Percentiles rank a stretch among this genome's conserved stretches.
These are phyloP conservation scores for Protosalanx chinensis DNA, from an alignment of 2,797 vertebrate genomes.

Conservation along the genomic window DNA sequence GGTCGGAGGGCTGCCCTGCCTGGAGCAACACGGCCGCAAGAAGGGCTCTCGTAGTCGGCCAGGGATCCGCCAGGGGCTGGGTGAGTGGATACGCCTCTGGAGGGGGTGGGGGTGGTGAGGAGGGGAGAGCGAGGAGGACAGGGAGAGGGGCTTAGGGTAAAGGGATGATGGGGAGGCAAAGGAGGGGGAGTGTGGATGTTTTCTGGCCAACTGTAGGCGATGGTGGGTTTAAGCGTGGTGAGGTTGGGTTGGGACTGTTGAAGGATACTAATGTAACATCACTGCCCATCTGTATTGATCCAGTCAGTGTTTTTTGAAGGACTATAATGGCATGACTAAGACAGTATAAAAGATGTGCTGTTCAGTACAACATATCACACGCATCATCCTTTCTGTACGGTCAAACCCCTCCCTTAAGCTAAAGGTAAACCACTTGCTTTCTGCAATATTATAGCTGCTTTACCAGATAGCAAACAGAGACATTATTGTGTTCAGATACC, in stretches of 20 bases:
- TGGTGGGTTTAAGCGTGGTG: not conserved
- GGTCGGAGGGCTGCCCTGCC: conserved; percentile 70
- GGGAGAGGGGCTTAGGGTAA: not conserved
- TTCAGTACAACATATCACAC: too few species aligned
- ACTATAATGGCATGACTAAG: too few species aligned
- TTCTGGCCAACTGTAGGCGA: not conserved
- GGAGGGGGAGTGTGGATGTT: not conserved
- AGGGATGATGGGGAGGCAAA: not conserved
- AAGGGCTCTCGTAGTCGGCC: conserved; percentile 61
- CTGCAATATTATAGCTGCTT: conserved; percentile 47
- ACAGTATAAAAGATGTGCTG: too few species aligned
- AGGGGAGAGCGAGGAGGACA: not conserved
- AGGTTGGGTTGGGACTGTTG: too few species aligned
- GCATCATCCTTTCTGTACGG: conserved; percentile 43
- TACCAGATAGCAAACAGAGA: conserved; percentile 53
- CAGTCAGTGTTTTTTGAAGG: too few species aligned
- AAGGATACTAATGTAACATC: too few species aligned
- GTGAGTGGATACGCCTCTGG: conserved; percentile 65
- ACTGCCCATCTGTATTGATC: too few species aligned
- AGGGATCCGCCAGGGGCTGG: conserved; percentile 67
- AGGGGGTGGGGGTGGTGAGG: not conserved
- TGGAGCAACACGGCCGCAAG: conserved; percentile 66
- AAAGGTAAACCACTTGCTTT: conserved; percentile 1
- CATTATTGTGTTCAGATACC: not conserved
- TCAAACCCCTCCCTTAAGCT: conserved; percentile 10